These are phyloP conservation scores for Tenthredo amoena DNA, from an alignment of 2,888 invertebrate species.

Conservation along the genomic window DNA sequence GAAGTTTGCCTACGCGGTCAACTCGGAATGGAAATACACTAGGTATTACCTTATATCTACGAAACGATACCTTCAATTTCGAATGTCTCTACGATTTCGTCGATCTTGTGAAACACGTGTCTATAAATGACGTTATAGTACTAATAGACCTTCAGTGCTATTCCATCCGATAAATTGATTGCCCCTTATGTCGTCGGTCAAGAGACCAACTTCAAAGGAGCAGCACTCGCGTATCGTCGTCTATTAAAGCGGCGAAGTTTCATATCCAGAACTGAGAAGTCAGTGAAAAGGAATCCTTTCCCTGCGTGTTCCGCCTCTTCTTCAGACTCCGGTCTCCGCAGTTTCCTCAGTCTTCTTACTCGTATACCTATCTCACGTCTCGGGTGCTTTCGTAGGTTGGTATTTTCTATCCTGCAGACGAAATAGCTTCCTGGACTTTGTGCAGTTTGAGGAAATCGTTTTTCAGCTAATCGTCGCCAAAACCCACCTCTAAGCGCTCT, in stretches of 20 bases:
- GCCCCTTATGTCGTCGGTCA: slow-evolving; percentile 31
- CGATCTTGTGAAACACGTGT: not conserved
- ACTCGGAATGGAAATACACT: slow-evolving; percentile 21
- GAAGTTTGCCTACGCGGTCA: slow-evolving; percentile 55
- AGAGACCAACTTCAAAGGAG: slow-evolving; percentile 45
- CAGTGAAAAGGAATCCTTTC: slow-evolving; percentile 34
- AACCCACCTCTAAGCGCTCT: slow-evolving; percentile 25
- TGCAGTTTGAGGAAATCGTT: slow-evolving; percentile 38
- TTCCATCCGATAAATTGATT: slow-evolving; percentile 49
- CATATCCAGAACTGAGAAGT: slow-evolving; percentile 17
- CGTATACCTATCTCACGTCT: not conserved
- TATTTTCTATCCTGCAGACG: not conserved
- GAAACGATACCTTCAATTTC: slow-evolving; percentile 26
- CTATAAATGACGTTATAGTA: not conserved
- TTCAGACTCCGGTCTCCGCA: not conserved
- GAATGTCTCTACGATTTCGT: slow-evolving; percentile 1
- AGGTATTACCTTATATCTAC: not conserved
- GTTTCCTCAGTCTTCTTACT: not conserved
- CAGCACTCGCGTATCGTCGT: slow-evolving; percentile 20
- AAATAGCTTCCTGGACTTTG: slow-evolving; percentile 38
- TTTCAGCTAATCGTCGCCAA: slow-evolving; percentile 47
- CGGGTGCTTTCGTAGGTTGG: not conserved
- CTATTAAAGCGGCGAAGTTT: slow-evolving; percentile 25
- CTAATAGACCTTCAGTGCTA: slow-evolving; percentile 43
- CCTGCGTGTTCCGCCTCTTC: not conserved